Conservation (phyloP, 2,797 vertebrate genomes). For the Chelon labrosus region DNA sequence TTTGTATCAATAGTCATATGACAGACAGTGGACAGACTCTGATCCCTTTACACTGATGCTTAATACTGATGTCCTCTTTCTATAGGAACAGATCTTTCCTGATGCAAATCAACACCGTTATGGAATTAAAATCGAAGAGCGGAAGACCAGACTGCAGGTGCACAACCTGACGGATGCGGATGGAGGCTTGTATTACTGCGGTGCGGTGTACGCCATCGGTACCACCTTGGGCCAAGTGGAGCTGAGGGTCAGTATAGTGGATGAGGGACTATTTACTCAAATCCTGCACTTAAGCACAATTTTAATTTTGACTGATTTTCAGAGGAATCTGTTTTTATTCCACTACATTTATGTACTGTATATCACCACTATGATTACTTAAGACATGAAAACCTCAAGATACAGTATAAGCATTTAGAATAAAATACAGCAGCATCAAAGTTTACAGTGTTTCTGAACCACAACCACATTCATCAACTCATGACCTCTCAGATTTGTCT, state of each 20-base stretch:
- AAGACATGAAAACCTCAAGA: neutral
- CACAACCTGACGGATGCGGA: conserved; percentile 81
- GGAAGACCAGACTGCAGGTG: conserved; percentile 81
- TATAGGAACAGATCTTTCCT: conserved; percentile 77
- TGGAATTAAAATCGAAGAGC: conserved; percentile 32
- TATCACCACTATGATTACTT: no score
- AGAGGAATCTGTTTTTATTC: neutral
- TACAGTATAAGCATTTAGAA: no score
- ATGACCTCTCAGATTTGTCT: no score
- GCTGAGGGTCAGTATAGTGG: conserved; percentile 78
- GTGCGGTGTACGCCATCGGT: conserved; percentile 81
- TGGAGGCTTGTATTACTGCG: conserved; percentile 85
- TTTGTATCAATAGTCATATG: no score
- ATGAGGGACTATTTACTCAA: neutral
- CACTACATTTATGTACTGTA: neutral
- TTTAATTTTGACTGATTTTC: neutral
- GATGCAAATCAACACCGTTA: conserved; percentile 77
- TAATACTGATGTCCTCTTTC: neutral
- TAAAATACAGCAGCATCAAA: neutral
- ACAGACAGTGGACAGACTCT: no score
- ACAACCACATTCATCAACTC: neutral
- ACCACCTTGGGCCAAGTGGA: conserved; percentile 60
- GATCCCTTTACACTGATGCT: no score
- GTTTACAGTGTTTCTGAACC: neutral
- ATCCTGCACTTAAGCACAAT: no score